Base-by-base conservation (phyloP, 2,113 vertebrate species). In the Equus quagga region DNA sequence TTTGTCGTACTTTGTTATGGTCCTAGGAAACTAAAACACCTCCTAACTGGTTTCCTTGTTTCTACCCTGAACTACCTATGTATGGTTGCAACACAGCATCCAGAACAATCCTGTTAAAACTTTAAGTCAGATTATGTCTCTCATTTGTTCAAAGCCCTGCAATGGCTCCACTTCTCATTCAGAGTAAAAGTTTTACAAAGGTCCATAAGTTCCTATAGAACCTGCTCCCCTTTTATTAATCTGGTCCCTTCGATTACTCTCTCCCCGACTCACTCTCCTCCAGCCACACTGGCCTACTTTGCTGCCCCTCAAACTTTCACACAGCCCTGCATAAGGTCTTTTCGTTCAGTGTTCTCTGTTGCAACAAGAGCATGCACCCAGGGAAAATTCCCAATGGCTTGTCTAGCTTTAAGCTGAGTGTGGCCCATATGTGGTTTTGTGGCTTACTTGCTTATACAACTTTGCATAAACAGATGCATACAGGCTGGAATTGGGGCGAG, bases 381-480 rank as follows among this genome's bases (percentile, higher is more conserved):
- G 33, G 33, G 21, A 26, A 80, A 89, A 41, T 73, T 79, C 69
- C 13, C 33, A 18, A 78, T 79, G 41, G 26, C 26, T 89, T 79
- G 31, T 19, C 31, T 84, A 33, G 28, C 49, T 85, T 62, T 67
- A 36, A 62, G 2, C n/a, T 72, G 89, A 84, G 5, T 28, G 12
- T 62, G 5, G 26, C 15, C 36, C 36, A 19, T 21, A 92, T 73
- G 58, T 24, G 81, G 76, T 7, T 41, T 92, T 75, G 46, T 64
- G 51, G 75, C 46, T 78, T 75, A 70, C 26, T 90, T 91, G 3
- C 15, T 62, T 70, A 64, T 60, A 64, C 15, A 49, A 46, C 54
- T 82, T 96, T 51, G 87, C 46, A 67, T 56, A 82, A 90, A 89
- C 51, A 82, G 31, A 64, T 83, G 24, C 21, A 76, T 64, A 86